Evolutionary conservation across 2,888 invertebrate species (phyloP).

Genomic region (Brachyptera risi): DNA sequence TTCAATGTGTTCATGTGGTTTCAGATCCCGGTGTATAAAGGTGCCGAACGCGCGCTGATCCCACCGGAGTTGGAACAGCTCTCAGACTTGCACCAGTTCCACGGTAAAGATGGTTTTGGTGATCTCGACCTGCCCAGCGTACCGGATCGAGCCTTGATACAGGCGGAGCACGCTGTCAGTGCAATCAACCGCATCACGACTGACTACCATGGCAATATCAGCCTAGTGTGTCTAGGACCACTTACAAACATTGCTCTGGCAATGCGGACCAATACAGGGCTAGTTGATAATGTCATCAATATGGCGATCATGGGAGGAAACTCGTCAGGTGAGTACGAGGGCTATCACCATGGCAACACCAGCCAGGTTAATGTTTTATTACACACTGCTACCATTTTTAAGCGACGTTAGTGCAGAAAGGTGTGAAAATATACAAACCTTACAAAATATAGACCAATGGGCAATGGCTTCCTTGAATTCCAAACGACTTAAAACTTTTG

Average conservation of each 20-base stretch:
- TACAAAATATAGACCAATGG: too few species aligned
- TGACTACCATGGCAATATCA: constrained; percentile 51
- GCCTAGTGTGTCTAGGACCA: constrained; percentile 65
- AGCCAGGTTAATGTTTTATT: not conserved
- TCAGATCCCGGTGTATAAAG: constrained; percentile 68
- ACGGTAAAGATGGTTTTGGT: constrained; percentile 69
- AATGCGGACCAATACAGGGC: not conserved
- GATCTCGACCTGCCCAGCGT: constrained; percentile 49
- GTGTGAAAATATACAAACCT: too few species aligned
- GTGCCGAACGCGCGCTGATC: constrained; percentile 52
- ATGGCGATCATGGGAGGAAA: not conserved
- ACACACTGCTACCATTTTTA: too few species aligned
- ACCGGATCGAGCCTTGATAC: constrained; percentile 47
- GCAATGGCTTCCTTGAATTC: too few species aligned
- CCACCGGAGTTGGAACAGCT: constrained; percentile 31
- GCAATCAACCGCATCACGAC: constrained; percentile 58
- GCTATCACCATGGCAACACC: not conserved
- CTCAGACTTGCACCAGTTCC: constrained; percentile 45
- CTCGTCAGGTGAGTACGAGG: not conserved
- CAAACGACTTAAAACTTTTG: too few species aligned
- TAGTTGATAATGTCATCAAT: not conserved
- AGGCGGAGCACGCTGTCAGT: constrained; percentile 54
- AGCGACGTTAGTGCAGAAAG: too few species aligned
- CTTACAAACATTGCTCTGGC: constrained; percentile 68
- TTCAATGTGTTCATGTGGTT: not conserved